Conservation (phyloP, 2,888 invertebrate genomes). For the Carpatolechia fugitivella region DNA sequence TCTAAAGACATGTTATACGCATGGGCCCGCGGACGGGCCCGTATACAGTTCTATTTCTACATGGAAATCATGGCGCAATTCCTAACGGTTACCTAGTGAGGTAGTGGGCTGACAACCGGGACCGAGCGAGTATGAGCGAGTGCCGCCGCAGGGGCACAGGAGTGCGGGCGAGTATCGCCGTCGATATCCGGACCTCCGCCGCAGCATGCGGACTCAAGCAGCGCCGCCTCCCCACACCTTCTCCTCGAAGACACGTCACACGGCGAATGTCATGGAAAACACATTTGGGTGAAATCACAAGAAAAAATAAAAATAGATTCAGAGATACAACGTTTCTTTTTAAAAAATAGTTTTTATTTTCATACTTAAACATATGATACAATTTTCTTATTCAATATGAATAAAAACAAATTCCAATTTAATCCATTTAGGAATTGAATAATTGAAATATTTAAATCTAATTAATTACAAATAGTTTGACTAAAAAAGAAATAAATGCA, state of each 20-base stretch:
- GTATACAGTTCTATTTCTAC: conserved; percentile 35
- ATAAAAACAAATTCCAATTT: conserved; percentile 71
- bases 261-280: conserved; percentile 74
- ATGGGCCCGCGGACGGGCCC: conserved; percentile 48
- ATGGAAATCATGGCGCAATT: conserved; percentile 52
- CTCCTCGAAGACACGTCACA: conserved; percentile 51
- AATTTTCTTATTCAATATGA: conserved; percentile 77
- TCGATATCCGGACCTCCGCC: conserved; percentile 22
- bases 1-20: conserved; percentile 66
- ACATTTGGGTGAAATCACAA: conserved; percentile 72
- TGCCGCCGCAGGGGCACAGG: conserved; percentile 41
- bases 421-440: conserved; percentile 51
- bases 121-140: conserved; percentile 46
- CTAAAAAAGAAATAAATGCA: conserved; percentile 65
- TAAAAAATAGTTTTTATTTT: conserved; percentile 58
- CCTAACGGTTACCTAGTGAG: conserved; percentile 76
- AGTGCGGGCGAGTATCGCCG: conserved; percentile 39
- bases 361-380: conserved; percentile 78
- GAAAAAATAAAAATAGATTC: conserved; percentile 47
- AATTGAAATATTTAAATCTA: conserved; percentile 62
- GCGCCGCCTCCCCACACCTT: conserved; percentile 26
- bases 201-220: conserved; percentile 36
- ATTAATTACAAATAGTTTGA: conserved; percentile 38
- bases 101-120: conserved; percentile 76
- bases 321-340: conserved; percentile 50